Base-by-base conservation (phyloP, 2,113 vertebrate species). In the Hippocampus zosterae region DNA sequence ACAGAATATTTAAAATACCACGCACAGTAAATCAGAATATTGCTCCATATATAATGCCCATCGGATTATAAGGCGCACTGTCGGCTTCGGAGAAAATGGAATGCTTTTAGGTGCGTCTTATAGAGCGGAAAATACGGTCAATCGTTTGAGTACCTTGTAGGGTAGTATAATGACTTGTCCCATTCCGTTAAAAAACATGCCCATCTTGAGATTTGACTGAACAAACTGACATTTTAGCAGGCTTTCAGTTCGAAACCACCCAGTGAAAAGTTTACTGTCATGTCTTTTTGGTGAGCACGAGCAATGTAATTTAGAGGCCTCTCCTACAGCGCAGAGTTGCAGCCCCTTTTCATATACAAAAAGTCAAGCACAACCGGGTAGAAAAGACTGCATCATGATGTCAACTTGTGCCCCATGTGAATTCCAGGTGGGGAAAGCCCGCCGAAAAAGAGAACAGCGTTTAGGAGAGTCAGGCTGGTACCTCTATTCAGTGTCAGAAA, bases 341-440 rank as follows among this genome's bases (percentile, higher is more conserved):
- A 23, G 62, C 64, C 33, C 55, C 29, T 40, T 41, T 71, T 46
- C 70, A 53, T 33, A 33, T 19, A 59, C 56, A 73, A 33, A 67
- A 62, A 33, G 50, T 68, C 23, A 15, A 69, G 56, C 40, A 57
- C 46, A 23, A 76, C 23, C 6, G 29, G 33, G 46, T 74, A 65
- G 57, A 5, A 21, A 25, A 60, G 75, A 37, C 55, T 63, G 63
- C 40, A 62, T 57, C 66, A 79, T 56, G 65, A 67, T 71, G 19
- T 66, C 52, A 75, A 67, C 33, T 41, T 33, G 33, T 73, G 62
- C 44, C 33, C 55, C 69, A 62, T 76, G 33, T 44, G 57, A 71
- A 61, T 60, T 53, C 37, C 67, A 73, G 63, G 27, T 44, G 59
- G 74, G 60, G 53, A 67, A 70, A 27, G 69, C 61, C 33, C 59